A percentile compares a stretch with the other conserved stretches of the same genome.
These are phyloP conservation scores for Diachasmimorpha longicaudata DNA, from an alignment of 1,140 invertebrate genomes.

Conservation along the genomic window DNA sequence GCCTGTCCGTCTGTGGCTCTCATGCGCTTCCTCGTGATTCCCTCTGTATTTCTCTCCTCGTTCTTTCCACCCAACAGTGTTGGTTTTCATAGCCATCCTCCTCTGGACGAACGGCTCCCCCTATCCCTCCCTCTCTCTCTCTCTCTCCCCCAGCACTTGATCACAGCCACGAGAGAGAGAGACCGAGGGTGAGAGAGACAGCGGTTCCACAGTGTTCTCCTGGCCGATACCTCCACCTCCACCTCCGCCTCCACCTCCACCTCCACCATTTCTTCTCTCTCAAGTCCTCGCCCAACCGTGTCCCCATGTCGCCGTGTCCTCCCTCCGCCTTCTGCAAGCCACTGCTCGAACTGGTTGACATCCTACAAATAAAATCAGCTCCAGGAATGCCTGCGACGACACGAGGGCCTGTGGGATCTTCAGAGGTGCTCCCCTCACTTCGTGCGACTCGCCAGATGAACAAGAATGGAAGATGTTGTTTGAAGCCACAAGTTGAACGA, in stretches of 20 bases:
- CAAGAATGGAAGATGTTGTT: neutral
- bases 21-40: slow-evolving; percentile 25
- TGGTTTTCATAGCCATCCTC: neutral
- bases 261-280: neutral
- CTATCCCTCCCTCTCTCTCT: neutral
- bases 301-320: slow-evolving; percentile 13
- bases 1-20: slow-evolving; percentile 42
- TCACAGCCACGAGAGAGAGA: no score
- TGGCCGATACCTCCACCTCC: neutral
- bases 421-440: slow-evolving; percentile 17
- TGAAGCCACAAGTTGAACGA: neutral
- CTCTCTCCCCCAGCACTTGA: no score
- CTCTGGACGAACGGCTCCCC: neutral
- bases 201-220: neutral
- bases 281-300: slow-evolving; percentile 22
- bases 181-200: neutral
- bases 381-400: slow-evolving; percentile 57
- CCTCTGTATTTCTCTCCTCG: neutral
- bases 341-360: slow-evolving; percentile 52
- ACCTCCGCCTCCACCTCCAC: neutral
- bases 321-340: slow-evolving; percentile 30
- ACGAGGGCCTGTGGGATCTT: slow-evolving; percentile 50
- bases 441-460: neutral
- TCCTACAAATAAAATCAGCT: slow-evolving; percentile 62
- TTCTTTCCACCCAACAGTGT: neutral